Evolutionary conservation across 2,113 vertebrate genomes (phyloP), one percentile per base, ranked within the genome.

Genomic region (Prionailurus viverrinus): DNA sequence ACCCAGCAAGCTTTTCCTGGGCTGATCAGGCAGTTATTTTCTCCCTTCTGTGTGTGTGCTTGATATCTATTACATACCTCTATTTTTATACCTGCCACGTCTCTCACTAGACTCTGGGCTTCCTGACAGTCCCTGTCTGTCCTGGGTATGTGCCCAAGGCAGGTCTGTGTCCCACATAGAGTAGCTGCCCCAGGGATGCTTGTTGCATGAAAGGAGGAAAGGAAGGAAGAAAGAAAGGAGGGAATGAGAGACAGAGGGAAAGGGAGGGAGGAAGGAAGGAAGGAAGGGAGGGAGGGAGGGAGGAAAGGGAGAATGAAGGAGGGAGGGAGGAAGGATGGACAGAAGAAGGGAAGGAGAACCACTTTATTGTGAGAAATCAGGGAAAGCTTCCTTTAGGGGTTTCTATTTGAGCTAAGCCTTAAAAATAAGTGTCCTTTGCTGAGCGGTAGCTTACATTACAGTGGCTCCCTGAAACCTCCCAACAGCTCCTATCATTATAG

Each of bases 281-380:
- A 33, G 4, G 5, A 0, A 14, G 4, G 4, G 2, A 53, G 11
- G 3, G 4, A 21, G 65, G 3, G 6, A 41, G 5, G 7, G 3
- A 45, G 12, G 1, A 1, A 45, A 45, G 45, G 7, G 45, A 45
- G 7, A 45, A 45, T 45, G 45, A 45, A 58, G 4, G 1, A 14
- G 13, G 11, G 1, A 8, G 4, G 4, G 5, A 55, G 5, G 2
- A 6, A 27, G 39, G 3, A 9, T 39, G 29, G 15, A 53, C 39
- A 10, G 21, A 68, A 91, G 16, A 12, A 68, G 55, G 27, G 45
- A 12, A 33, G 51, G 48, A 45, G n/a, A n/a, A n/a, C 3, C n/a
- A 48, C 39, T 79, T 95, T 85, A 41, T 21, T 55, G 12, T 21
- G 45, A 4, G 8, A 15, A 88, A 14, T 63, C n/a, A 92, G 29